Evolutionary conservation across 2,113 vertebrate species (phyloP).

Genomic region (Odontesthes bonariensis): DNA sequence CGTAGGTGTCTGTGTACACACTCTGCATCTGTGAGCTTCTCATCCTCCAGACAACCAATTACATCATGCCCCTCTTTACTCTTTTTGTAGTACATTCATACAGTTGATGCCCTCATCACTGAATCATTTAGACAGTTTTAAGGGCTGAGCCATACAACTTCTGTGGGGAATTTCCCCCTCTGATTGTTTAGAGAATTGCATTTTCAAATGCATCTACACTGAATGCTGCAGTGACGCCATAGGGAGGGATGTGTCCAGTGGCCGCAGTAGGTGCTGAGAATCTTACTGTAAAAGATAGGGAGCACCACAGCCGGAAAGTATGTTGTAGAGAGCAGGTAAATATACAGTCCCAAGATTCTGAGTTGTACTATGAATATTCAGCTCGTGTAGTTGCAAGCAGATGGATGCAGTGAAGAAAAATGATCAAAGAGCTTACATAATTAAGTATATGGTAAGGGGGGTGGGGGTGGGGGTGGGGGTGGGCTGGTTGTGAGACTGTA

Average conservation of each 20-base stretch:
- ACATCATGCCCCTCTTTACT: conserved; percentile 27
- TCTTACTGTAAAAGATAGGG: not conserved
- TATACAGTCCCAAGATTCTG: not conserved
- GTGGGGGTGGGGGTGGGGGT: no score
- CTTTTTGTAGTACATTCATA: not conserved
- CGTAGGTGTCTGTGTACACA: conserved; percentile 36
- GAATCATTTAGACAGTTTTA: conserved; percentile 19
- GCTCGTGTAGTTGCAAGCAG: not conserved
- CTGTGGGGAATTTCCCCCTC: conserved; percentile 8
- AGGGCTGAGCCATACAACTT: not conserved
- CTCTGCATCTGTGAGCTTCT: conserved; percentile 47
- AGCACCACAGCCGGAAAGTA: not conserved
- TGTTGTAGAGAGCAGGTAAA: not conserved
- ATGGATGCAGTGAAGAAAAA: conserved; percentile 1
- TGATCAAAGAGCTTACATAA: conserved; percentile 10
- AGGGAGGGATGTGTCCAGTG: conserved; percentile 1
- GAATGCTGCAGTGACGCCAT: conserved; percentile 26
- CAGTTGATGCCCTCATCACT: not conserved
- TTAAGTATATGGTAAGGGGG: not conserved
- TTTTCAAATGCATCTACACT: not conserved
- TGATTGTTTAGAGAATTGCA: conserved; percentile 3
- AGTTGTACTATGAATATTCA: not conserved
- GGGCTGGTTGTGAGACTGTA: not conserved
- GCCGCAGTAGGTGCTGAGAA: conserved; percentile 12
- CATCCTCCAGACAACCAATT: conserved; percentile 19